A percentile compares a stretch with the other conserved stretches of the same genome.
Evolutionary conservation across 2,888 invertebrate species (phyloP).

Genomic region (Eulithis prunata): DNA sequence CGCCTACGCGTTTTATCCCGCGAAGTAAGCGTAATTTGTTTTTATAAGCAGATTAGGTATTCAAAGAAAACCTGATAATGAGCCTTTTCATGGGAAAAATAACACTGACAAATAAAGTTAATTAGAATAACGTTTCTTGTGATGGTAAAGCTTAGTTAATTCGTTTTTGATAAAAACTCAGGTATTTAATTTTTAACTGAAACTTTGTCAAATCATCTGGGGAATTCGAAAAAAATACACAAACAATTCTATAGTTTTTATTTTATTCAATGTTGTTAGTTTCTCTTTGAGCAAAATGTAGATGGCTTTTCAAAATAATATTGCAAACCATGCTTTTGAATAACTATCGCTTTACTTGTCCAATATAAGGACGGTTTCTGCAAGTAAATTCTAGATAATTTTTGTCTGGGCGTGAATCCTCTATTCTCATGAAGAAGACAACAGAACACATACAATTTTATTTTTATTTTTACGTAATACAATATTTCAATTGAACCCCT

Average conservation of each 20-base stretch:
- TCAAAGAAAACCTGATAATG: conserved; percentile 7
- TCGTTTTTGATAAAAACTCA: no score
- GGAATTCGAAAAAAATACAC: no score
- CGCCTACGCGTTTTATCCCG: conserved; percentile 49
- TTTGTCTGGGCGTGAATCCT: background rate
- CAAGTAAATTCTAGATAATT: background rate
- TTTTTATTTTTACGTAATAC: background rate
- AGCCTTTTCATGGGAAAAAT: background rate
- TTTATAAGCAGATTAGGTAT: conserved; percentile 30
- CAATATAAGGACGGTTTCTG: background rate
- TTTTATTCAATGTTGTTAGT: no score
- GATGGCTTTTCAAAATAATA: no score
- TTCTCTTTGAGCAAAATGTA: no score
- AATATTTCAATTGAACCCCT: conserved; percentile 4
- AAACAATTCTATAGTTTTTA: no score
- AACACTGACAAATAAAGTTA: background rate
- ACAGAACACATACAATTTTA: background rate
- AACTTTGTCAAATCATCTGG: no score
- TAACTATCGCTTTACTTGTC: background rate
- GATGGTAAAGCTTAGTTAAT: background rate
- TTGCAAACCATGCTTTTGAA: background rate
- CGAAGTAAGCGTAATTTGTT: conserved; percentile 31
- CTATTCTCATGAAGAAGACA: background rate
- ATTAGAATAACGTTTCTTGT: background rate
- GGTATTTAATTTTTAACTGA: no score